Conservation (phyloP, 92 coral and sea anemone genomes). For the Palythoa grandis region DNA sequence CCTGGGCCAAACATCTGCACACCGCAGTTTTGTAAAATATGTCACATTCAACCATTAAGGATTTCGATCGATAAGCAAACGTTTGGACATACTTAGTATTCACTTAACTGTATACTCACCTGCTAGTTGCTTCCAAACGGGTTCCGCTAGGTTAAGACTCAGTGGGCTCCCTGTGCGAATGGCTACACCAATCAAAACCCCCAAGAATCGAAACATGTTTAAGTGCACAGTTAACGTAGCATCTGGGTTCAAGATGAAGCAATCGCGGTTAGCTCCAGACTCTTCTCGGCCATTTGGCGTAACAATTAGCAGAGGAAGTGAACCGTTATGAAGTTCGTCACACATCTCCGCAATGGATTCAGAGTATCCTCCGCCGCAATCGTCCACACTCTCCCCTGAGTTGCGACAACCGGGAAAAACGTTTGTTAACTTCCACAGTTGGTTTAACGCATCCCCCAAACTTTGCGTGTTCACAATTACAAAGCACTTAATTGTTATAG, state of each 20-base stretch:
- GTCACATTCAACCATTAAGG: too few relatives aligned
- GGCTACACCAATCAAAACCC: conserved; percentile 90
- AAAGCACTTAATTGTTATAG: too few relatives aligned
- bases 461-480: too few relatives aligned
- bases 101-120: conserved; percentile 47
- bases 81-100: background rate
- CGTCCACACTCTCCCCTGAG: conserved; percentile 89
- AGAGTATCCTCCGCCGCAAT: conserved; percentile 98
- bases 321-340: conserved; percentile 98
- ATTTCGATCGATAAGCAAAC: too few relatives aligned
- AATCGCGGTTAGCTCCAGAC: conserved; percentile 98
- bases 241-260: conserved; percentile 96
- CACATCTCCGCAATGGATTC: conserved; percentile 99
- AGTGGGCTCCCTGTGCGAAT: conserved; percentile 99
- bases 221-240: conserved; percentile 73
- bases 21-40: too few relatives aligned
- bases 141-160: conserved; percentile 95
- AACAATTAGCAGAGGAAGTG: conserved; percentile 89
- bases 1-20: too few relatives aligned
- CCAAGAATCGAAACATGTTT: conserved; percentile 93
- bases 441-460: too few relatives aligned
- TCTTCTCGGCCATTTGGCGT: conserved; percentile 99
- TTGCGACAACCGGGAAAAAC: background rate
- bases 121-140: conserved; percentile 97
- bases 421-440: background rate